Conservation (phyloP, 2,113 vertebrate genomes). For the Chlorodrepanis virens region DNA sequence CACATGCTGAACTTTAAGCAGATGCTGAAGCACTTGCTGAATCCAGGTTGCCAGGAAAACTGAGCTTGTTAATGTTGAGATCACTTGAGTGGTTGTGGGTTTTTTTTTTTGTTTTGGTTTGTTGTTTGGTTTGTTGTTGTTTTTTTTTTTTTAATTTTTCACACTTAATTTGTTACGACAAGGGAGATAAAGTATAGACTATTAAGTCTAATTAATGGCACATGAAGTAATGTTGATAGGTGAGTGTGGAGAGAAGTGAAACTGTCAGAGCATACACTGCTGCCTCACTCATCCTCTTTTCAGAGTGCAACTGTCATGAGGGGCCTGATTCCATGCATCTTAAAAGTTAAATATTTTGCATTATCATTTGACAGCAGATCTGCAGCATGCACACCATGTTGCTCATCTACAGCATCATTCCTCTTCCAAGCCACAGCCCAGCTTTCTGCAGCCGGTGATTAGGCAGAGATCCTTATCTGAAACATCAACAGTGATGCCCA, state of each 20-base stretch:
- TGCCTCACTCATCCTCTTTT: neutral
- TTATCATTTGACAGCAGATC: neutral
- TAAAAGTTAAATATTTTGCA: neutral
- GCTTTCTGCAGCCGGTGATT: neutral
- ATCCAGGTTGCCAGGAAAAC: neutral
- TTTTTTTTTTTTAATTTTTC: neutral
- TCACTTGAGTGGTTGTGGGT: neutral
- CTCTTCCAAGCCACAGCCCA: neutral
- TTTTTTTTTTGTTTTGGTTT: neutral
- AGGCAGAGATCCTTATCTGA: neutral
- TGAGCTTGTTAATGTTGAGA: neutral
- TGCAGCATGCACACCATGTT: neutral
- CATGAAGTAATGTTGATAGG: neutral
- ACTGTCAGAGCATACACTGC: rapidly evolving
- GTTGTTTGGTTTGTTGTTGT: neutral
- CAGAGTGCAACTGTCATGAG: neutral
- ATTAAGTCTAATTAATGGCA: constrained; percentile 43
- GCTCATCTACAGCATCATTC: neutral
- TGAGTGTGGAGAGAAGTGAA: neutral
- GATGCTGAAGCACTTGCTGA: neutral
- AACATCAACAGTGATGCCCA: neutral
- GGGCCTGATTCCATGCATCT: neutral
- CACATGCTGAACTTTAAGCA: neutral
- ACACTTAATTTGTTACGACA: constrained; percentile 41
- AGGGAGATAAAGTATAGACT: constrained; percentile 21